Evolutionary conservation across 2,113 vertebrate species (phyloP).

Genomic region (Pomatorhinus ruficollis): DNA sequence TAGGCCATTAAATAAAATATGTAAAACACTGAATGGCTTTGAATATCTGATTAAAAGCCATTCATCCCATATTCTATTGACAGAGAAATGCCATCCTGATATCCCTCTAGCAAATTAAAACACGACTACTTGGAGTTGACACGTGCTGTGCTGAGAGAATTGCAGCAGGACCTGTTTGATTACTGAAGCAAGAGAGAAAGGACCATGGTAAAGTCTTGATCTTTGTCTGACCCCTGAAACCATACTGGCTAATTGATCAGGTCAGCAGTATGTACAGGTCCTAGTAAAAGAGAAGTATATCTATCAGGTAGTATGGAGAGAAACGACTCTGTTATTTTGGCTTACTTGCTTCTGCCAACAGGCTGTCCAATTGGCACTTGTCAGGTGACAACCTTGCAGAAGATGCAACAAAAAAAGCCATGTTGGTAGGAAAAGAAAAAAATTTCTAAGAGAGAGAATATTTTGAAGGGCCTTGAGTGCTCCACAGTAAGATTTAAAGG

Average conservation of each 20-base stretch:
- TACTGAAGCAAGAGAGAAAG: neutral
- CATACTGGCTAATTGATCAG: neutral
- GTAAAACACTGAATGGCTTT: neutral
- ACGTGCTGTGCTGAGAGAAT: neutral
- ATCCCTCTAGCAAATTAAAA: neutral
- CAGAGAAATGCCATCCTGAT: neutral
- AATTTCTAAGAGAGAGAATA: neutral
- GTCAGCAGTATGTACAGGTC: neutral
- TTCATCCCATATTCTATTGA: neutral
- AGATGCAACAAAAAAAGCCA: neutral
- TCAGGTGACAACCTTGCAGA: neutral
- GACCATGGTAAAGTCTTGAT: neutral
- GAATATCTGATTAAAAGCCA: neutral
- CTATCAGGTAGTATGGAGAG: neutral
- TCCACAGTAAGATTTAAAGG: neutral
- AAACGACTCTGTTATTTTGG: neutral
- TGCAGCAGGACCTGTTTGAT: neutral
- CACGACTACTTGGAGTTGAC: neutral
- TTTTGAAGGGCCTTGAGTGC: neutral
- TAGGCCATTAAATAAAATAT: slow-evolving; percentile 1
- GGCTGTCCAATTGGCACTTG: neutral
- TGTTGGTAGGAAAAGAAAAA: neutral
- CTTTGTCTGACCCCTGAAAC: neutral
- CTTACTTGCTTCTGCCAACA: neutral
- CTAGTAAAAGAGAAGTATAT: neutral